A percentile compares a stretch with the other conserved stretches of the same genome.
phyloP scores from a whole-genome alignment of 1,140 invertebrate species.

The Drosophila ananassae region DNA sequence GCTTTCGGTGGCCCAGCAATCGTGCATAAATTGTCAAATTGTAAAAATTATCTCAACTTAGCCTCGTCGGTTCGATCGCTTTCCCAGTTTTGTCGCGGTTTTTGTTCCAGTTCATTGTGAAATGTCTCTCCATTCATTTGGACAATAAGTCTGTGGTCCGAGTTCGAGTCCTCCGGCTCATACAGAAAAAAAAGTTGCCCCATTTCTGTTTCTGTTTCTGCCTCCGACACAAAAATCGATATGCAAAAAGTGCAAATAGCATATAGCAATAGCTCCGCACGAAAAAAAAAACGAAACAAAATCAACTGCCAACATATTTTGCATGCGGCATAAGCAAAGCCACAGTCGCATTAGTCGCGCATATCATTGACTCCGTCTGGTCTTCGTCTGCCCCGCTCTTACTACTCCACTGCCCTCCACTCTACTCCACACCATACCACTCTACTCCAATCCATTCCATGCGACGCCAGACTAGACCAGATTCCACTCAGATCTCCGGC shows the following conservation, averaged over 20 bases:
- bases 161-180: constrained; percentile 32
- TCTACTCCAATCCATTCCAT: constrained; percentile 11
- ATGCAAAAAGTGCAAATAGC: constrained; percentile 54
- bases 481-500: constrained; percentile 25
- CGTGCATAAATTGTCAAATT: constrained; percentile 82
- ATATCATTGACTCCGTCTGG: constrained; percentile 65
- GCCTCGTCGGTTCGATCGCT: constrained; percentile 49
- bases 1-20: constrained; percentile 43
- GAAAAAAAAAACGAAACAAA: constrained; percentile 27
- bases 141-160: constrained; percentile 50
- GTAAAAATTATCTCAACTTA: constrained; percentile 81
- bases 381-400: constrained; percentile 18
- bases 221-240: constrained; percentile 56
- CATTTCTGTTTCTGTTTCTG: constrained; percentile 63
- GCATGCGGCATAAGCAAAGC: constrained; percentile 58
- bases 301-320: constrained; percentile 63
- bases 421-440: background rate
- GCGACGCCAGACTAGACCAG: constrained; percentile 25
- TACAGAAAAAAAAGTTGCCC: constrained; percentile 60
- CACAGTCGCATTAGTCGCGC: constrained; percentile 66
- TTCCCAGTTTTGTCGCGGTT: constrained; percentile 4
- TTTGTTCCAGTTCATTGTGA: constrained; percentile 62
- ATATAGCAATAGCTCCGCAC: constrained; percentile 12
- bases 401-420: background rate
- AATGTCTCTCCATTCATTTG: constrained; percentile 74